phyloP scores from a whole-genome alignment of 2,113 vertebrate species.

The Platichthys stellatus region DNA sequence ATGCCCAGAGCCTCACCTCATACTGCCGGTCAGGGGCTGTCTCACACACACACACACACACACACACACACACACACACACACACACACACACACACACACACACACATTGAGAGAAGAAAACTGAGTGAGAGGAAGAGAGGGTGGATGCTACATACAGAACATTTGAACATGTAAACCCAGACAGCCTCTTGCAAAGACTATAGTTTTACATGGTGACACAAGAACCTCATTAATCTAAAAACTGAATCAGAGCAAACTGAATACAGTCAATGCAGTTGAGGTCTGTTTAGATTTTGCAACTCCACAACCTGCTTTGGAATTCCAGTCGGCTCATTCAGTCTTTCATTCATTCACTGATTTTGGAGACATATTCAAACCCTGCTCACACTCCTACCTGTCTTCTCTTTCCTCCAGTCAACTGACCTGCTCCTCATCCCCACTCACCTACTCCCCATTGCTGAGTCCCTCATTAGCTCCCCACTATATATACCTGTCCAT shows the following conservation, averaged over 20 bases:
- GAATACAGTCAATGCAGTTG: not conserved
- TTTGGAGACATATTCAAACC: not conserved
- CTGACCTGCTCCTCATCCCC: not conserved
- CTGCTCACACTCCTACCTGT: not conserved
- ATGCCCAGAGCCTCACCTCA: constrained; percentile 92
- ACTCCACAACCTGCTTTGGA: no score
- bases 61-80: constrained; percentile 25
- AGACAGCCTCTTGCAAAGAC: not conserved
- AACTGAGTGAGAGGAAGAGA: not conserved
- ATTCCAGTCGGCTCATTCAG: no score
- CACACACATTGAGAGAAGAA: not conserved
- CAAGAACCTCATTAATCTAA: no score
- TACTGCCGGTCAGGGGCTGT: constrained; percentile 90
- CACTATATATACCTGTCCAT: no score
- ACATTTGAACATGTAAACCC: not conserved
- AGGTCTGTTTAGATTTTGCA: not conserved
- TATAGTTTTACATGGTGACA: not conserved
- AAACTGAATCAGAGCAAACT: not conserved
- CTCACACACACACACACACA: constrained; percentile 29
- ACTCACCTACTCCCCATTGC: not conserved
- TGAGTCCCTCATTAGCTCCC: no score
- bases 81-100: constrained; percentile 1
- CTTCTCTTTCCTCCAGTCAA: no score
- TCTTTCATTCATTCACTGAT: not conserved
- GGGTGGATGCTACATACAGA: not conserved